Evolutionary conservation across 1,140 invertebrate genomes (phyloP).

Genomic region (Mactra quadrangularis): DNA sequence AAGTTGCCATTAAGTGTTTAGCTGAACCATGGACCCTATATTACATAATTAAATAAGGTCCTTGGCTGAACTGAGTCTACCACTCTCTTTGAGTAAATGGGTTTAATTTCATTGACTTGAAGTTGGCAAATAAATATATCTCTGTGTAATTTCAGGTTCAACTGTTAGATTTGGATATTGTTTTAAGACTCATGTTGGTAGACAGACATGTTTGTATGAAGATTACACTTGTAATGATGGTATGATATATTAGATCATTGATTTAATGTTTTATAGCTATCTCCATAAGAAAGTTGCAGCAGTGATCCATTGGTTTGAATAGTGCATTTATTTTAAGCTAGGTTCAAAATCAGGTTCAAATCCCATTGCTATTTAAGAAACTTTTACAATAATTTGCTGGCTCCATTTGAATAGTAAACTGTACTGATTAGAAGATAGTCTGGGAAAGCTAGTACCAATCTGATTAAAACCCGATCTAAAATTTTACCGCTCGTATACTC

Average conservation of each 20-base stretch:
- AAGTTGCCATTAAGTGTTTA: neutral
- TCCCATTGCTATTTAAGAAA: neutral
- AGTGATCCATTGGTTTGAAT: neutral
- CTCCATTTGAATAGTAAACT: too few relatives aligned
- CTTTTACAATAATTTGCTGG: too few relatives aligned
- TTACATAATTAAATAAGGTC: neutral
- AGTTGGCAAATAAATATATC: neutral
- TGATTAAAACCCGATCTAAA: too few relatives aligned
- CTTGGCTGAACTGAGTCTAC: neutral
- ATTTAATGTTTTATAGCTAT: neutral
- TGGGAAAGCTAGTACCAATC: too few relatives aligned
- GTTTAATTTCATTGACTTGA: neutral
- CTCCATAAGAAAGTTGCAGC: neutral
- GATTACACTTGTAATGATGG: neutral
- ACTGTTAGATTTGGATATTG: conserved; percentile 31
- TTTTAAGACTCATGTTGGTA: neutral
- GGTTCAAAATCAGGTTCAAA: neutral
- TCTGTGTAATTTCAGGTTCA: neutral
- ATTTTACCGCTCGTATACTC: too few relatives aligned
- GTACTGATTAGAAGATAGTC: too few relatives aligned
- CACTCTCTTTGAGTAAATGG: neutral
- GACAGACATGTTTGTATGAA: conserved; percentile 32
- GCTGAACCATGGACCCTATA: neutral
- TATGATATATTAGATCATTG: neutral
- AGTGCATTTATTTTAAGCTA: neutral